phyloP scores from a whole-genome alignment of 2,888 invertebrate species.

The Malacosoma neustria region DNA sequence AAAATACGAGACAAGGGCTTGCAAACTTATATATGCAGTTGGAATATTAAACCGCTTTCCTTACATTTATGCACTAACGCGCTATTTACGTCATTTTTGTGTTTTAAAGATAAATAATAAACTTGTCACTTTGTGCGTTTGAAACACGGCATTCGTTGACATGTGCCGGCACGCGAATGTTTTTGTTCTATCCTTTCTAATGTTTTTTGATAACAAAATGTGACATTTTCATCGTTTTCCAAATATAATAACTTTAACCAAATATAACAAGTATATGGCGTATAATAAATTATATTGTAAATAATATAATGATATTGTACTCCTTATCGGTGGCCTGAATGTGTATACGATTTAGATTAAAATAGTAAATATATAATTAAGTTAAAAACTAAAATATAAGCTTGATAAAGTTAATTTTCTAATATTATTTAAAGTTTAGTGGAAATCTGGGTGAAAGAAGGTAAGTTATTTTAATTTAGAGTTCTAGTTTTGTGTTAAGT shows the following conservation, averaged over 20 bases:
- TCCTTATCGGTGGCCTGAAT: constrained; percentile 2
- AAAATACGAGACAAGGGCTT: constrained; percentile 43
- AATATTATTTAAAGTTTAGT: constrained; percentile 6
- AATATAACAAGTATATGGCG: too few species aligned
- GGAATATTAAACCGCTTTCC: constrained; percentile 4
- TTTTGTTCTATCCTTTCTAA: constrained; percentile 57
- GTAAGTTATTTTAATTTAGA: too few species aligned
- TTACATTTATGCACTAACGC: too few species aligned
- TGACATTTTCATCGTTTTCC: constrained; percentile 29
- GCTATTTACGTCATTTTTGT: neutral
- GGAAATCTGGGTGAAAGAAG: too few species aligned
- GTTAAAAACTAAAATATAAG: too few species aligned
- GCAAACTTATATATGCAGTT: constrained; percentile 30
- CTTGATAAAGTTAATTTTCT: neutral
- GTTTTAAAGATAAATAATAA: constrained; percentile 15
- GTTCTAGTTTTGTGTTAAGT: too few species aligned
- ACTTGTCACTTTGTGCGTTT: constrained; percentile 39
- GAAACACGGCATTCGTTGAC: constrained; percentile 57
- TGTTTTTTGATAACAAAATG: constrained; percentile 31
- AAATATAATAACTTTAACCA: too few species aligned
- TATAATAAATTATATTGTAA: neutral
- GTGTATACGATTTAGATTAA: constrained; percentile 2
- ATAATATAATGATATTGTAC: neutral
- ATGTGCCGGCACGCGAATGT: constrained; percentile 68
- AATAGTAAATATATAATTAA: too few species aligned